Evolutionary conservation across 2,797 vertebrate species (phyloP).

Genomic region (Garrulus glandarius): DNA sequence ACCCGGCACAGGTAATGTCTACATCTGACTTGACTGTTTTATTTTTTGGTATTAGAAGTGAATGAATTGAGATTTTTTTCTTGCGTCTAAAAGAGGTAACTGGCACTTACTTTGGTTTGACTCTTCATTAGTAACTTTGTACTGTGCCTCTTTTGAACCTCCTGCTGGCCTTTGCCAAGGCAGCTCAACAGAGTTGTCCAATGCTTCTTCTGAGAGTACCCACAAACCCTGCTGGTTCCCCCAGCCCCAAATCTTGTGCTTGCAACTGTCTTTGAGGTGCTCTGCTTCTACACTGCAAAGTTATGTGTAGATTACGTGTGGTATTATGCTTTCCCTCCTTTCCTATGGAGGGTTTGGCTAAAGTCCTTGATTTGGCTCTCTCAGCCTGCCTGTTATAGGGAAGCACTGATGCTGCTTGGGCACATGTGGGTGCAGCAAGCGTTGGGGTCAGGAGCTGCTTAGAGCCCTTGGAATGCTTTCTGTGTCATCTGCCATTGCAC

Average conservation of each 20-base stretch:
- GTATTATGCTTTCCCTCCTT: background rate
- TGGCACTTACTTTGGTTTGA: rapidly evolving
- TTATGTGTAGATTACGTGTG: rapidly evolving
- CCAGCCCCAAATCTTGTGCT: rapidly evolving
- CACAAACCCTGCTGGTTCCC: background rate
- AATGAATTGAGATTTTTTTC: background rate
- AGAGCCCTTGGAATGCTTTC: background rate
- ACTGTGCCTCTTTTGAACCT: rapidly evolving
- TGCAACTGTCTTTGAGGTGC: background rate
- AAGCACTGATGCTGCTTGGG: background rate
- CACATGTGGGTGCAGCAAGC: rapidly evolving
- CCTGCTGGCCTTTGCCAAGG: background rate
- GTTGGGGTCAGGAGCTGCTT: background rate
- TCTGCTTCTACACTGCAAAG: rapidly evolving
- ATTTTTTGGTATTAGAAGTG: background rate
- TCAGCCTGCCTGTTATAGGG: rapidly evolving
- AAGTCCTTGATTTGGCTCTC: background rate
- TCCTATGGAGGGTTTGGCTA: background rate
- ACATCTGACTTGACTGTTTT: background rate
- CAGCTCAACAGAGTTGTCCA: background rate
- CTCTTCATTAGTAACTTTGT: background rate
- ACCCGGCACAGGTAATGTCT: background rate
- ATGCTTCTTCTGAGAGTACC: background rate
- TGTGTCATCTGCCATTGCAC: background rate
- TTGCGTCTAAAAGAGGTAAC: background rate